A percentile compares a stretch with the other conserved stretches of the same genome.
These are phyloP conservation scores for Muscidifurax raptorellus DNA, from an alignment of 1,140 invertebrate species.

Conservation along the genomic window DNA sequence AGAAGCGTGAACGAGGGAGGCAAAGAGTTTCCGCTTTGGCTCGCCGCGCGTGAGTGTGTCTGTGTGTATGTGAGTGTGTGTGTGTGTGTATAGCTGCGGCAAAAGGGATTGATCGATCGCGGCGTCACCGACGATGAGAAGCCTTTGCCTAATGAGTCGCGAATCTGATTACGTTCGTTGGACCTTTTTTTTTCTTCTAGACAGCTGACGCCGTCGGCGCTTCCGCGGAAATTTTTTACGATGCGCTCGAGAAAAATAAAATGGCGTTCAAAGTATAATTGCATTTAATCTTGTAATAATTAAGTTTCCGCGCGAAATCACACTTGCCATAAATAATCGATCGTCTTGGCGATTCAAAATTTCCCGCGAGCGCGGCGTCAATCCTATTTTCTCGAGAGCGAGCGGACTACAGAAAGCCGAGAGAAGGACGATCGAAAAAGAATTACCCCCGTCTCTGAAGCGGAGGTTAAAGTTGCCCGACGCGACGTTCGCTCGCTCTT, in stretches of 20 bases:
- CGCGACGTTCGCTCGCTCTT: constrained; percentile 20
- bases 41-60: neutral
- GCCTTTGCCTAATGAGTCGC: constrained; percentile 51
- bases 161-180: constrained; percentile 45
- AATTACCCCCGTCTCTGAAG: constrained; percentile 11
- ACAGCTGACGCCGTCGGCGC: neutral
- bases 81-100: neutral
- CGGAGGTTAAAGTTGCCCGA: constrained; percentile 14
- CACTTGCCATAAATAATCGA: constrained; percentile 2
- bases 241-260: neutral
- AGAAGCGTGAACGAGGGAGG: neutral
- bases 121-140: neutral
- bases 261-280: neutral
- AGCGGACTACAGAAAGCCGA: too few species aligned
- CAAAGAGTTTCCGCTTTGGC: constrained; percentile 31
- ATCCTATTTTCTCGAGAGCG: constrained; percentile 34
- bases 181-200: neutral
- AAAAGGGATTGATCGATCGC: constrained; percentile 43
- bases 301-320: too few species aligned
- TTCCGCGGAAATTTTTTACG: neutral
- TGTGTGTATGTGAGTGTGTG: too few species aligned
- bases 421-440: constrained; percentile 37
- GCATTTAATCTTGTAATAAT: too few species aligned
- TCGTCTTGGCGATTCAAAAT: constrained; percentile 36
- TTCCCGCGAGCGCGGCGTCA: neutral